Percentiles rank a stretch among this genome's conserved stretches.
Conservation (phyloP, 1,140 invertebrate genomes). For the Cotesia typhae region DNA sequence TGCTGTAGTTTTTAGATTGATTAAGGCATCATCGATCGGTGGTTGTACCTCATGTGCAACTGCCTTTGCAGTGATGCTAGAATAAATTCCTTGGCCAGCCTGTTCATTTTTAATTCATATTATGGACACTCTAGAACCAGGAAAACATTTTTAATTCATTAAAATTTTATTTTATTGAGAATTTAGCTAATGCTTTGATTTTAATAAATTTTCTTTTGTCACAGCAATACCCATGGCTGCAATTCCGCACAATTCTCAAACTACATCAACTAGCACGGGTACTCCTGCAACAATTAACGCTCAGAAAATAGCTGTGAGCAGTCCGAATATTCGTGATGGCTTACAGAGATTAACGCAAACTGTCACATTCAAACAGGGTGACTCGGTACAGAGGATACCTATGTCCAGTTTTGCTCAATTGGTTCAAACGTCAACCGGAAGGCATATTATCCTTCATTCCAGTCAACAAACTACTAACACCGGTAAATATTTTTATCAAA, state of each 20-base stretch:
- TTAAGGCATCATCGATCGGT: constrained; percentile 59
- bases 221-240: constrained; percentile 66
- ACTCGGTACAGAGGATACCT: constrained; percentile 65
- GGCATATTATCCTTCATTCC: constrained; percentile 71
- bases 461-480: constrained; percentile 62
- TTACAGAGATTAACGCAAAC: constrained; percentile 57
- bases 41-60: constrained; percentile 45
- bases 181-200: constrained; percentile 3
- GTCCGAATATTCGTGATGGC: constrained; percentile 56
- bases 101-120: constrained; percentile 53
- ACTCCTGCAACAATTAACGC: constrained; percentile 55
- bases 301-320: constrained; percentile 62
- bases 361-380: constrained; percentile 62
- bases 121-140: constrained; percentile 61
- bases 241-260: constrained; percentile 57
- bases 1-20: constrained; percentile 15
- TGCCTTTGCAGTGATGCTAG: constrained; percentile 61
- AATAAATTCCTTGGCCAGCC: constrained; percentile 57
- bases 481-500: constrained; percentile 45
- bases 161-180: background rate
- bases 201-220: constrained; percentile 44
- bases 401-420: constrained; percentile 71
- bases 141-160: constrained; percentile 41
- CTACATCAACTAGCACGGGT: constrained; percentile 51
- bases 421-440: constrained; percentile 76